A percentile compares a stretch with the other conserved stretches of the same genome.
Conservation (phyloP, 1,140 invertebrate species). For the Atopsyche davidsoni region DNA sequence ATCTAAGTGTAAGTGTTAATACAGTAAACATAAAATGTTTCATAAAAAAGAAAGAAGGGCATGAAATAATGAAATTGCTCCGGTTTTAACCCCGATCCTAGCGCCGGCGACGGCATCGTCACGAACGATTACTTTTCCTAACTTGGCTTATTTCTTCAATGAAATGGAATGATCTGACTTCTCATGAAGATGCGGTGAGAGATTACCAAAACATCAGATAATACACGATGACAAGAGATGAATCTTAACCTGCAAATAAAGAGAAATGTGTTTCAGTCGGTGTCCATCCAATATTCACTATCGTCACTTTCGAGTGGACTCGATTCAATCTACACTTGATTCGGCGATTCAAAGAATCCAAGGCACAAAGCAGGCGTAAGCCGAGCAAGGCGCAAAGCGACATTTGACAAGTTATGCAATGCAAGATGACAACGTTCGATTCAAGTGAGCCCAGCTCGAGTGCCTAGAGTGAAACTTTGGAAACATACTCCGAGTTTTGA, state of each 20-base stretch:
- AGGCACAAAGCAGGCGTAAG: too few species aligned
- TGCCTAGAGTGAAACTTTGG: too few species aligned
- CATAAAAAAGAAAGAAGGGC: slow-evolving; percentile 15
- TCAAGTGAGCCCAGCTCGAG: too few species aligned
- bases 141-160: slow-evolving; percentile 29
- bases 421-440: too few species aligned
- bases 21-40: slow-evolving; percentile 20
- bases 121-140: slow-evolving; percentile 23
- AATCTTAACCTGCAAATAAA: slow-evolving; percentile 31
- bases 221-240: slow-evolving; percentile 31
- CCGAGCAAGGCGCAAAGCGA: too few species aligned
- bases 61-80: slow-evolving; percentile 12
- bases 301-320: too few species aligned
- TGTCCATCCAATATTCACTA: too few species aligned
- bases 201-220: slow-evolving; percentile 31
- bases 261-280: too few species aligned
- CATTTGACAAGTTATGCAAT: too few species aligned
- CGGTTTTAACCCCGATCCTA: slow-evolving; percentile 21
- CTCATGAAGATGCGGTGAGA: slow-evolving; percentile 28
- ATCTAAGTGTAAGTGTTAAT: slow-evolving; percentile 21
- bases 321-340: too few species aligned
- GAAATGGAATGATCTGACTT: slow-evolving; percentile 32
- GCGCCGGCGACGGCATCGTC: slow-evolving; percentile 21
- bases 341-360: too few species aligned
- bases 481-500: too few species aligned